A percentile compares a stretch with the other conserved stretches of the same genome.
Evolutionary conservation across 2,113 vertebrate genomes (phyloP).

Genomic region (Sturnira hondurensis): DNA sequence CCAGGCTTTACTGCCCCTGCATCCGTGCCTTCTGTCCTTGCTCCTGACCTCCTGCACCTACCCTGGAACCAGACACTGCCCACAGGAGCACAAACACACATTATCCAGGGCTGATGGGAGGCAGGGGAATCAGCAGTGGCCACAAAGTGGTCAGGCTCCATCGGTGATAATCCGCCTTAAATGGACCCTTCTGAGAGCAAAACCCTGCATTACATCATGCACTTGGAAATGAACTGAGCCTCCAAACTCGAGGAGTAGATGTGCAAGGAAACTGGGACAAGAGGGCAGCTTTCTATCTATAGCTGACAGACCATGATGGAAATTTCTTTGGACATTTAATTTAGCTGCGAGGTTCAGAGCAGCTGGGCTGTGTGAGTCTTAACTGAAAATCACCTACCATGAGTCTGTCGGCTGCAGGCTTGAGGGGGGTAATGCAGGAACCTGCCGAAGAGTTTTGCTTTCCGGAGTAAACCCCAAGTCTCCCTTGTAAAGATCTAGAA

Average conservation of each 20-base stretch:
- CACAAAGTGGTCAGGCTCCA: background rate
- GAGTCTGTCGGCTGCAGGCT: background rate
- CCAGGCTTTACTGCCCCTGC: background rate
- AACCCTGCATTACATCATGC: background rate
- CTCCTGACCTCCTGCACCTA: background rate
- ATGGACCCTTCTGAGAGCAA: background rate
- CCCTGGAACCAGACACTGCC: background rate
- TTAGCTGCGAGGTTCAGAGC: background rate
- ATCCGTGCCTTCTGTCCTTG: background rate
- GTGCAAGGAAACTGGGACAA: background rate
- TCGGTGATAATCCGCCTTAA: background rate
- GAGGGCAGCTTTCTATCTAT: background rate
- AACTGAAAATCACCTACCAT: background rate
- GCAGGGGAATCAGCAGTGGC: background rate
- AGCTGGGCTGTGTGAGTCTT: background rate
- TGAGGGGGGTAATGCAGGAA: accelerated
- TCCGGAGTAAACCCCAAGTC: background rate
- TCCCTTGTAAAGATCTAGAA: background rate
- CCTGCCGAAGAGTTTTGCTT: too few relatives aligned
- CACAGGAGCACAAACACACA: accelerated
- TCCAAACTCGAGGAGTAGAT: background rate
- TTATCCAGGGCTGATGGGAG: background rate
- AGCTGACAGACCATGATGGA: background rate
- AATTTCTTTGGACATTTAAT: background rate
- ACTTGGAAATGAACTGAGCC: background rate